Evolutionary conservation across 2,113 vertebrate species (phyloP).

Genomic region (Rhinopithecus roxellana): DNA sequence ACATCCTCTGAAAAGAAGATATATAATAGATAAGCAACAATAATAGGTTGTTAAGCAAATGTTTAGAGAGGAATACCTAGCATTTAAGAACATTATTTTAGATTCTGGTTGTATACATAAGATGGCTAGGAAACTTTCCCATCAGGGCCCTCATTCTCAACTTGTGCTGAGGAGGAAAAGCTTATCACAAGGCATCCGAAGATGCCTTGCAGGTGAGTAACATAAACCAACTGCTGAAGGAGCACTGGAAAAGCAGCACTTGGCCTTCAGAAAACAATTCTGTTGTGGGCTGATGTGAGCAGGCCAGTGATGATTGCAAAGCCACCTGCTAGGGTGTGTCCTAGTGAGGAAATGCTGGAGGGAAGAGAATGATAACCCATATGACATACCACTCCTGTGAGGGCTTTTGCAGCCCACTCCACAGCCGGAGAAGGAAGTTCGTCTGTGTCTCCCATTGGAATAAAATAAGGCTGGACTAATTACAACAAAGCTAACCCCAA

Average conservation of each 20-base stretch:
- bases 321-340: slow-evolving; percentile 22
- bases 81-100: slow-evolving; percentile 18
- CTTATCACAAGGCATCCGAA: neutral
- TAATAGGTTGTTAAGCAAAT: neutral
- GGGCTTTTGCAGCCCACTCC: neutral
- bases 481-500: neutral
- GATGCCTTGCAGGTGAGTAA: neutral
- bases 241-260: neutral
- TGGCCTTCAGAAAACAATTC: neutral
- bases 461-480: neutral
- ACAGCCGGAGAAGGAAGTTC: neutral
- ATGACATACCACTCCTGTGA: neutral
- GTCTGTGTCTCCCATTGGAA: neutral
- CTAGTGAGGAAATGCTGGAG: neutral
- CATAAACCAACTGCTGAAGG: neutral
- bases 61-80: neutral
- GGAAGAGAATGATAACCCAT: neutral
- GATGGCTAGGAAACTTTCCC: neutral
- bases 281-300: neutral
- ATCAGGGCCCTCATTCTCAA: neutral
- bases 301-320: neutral
- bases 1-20: neutral
- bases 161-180: neutral
- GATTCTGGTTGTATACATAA: neutral
- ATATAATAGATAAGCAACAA: neutral